These are phyloP conservation scores for Mastomys coucha DNA, from an alignment of 2,113 vertebrate species.

Conservation along the genomic window DNA sequence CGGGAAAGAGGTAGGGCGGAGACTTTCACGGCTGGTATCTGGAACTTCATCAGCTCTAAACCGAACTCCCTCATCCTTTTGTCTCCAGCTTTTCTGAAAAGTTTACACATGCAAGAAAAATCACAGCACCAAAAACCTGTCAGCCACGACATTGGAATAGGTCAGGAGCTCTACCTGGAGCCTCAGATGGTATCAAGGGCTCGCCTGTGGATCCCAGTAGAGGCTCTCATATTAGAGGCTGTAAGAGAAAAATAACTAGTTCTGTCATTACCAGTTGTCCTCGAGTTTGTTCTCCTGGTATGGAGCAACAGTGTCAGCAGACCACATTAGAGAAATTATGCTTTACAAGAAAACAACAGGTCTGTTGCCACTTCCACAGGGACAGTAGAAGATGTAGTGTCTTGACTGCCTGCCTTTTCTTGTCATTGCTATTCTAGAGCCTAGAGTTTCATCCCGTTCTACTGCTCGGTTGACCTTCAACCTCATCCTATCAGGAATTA, in stretches of 20 bases:
- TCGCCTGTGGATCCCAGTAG: neutral
- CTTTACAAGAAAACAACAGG: conserved; percentile 13
- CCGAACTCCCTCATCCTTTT: conserved; percentile 67
- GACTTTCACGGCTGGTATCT: conserved; percentile 16
- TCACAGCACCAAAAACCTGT: conserved; percentile 53
- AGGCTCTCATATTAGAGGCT: neutral
- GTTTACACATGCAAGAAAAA: conserved; percentile 70
- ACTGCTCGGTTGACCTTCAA: neutral
- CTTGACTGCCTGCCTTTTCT: neutral
- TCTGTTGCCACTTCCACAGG: neutral
- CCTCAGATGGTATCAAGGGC: neutral
- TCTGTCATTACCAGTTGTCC: neutral
- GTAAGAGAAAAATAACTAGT: neutral
- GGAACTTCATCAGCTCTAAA: conserved; percentile 63
- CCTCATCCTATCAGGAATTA: neutral
- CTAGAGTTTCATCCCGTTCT: too few species aligned
- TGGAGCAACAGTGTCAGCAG: neutral
- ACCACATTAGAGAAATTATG: neutral
- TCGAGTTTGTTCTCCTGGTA: neutral
- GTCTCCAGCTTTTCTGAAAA: conserved; percentile 54
- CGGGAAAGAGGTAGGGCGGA: conserved; percentile 74
- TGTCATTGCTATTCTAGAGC: neutral
- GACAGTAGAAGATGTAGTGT: neutral
- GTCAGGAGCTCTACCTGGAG: conserved; percentile 74
- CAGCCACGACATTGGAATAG: conserved; percentile 35